These are phyloP conservation scores for Megalopta genalis DNA, from an alignment of 1,140 invertebrate species.

Conservation along the genomic window DNA sequence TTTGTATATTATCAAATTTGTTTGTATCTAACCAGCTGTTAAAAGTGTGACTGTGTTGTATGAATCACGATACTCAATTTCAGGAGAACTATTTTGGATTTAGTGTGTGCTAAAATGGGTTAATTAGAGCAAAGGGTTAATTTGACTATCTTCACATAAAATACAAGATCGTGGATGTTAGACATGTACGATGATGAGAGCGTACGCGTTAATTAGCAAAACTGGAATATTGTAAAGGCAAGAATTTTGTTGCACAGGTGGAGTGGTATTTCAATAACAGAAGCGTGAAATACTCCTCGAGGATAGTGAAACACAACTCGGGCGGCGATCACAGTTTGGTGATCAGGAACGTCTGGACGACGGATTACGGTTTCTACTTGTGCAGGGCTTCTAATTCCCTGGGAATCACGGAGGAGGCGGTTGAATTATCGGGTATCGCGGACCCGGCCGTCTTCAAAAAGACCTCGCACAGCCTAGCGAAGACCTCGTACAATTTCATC, in stretches of 20 bases:
- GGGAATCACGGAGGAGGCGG: slow-evolving; percentile 80
- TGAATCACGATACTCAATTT: no score
- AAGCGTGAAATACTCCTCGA: slow-evolving; percentile 80
- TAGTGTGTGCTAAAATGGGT: no score
- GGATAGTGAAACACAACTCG: slow-evolving; percentile 81
- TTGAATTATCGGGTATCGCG: slow-evolving; percentile 83
- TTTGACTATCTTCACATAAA: no score
- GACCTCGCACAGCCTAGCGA: slow-evolving; percentile 74
- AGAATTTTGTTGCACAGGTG: slow-evolving; percentile 64
- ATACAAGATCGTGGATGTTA: no score
- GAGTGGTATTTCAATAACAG: slow-evolving; percentile 80
- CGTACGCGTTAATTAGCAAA: no score
- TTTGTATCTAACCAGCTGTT: no score
- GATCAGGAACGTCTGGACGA: slow-evolving; percentile 84
- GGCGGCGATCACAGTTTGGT: slow-evolving; percentile 84
- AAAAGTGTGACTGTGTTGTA: no score
- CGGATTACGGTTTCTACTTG: slow-evolving; percentile 88
- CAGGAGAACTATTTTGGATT: no score
- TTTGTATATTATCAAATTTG: no score
- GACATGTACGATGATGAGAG: no score
- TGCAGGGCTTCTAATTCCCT: slow-evolving; percentile 88
- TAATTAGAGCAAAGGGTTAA: no score
- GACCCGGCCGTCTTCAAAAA: slow-evolving; percentile 84
- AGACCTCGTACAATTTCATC: slow-evolving; percentile 83
- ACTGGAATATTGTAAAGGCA: no score